Conservation (phyloP, 2,888 invertebrate species). For the Scelioninae gen. 1 region DNA sequence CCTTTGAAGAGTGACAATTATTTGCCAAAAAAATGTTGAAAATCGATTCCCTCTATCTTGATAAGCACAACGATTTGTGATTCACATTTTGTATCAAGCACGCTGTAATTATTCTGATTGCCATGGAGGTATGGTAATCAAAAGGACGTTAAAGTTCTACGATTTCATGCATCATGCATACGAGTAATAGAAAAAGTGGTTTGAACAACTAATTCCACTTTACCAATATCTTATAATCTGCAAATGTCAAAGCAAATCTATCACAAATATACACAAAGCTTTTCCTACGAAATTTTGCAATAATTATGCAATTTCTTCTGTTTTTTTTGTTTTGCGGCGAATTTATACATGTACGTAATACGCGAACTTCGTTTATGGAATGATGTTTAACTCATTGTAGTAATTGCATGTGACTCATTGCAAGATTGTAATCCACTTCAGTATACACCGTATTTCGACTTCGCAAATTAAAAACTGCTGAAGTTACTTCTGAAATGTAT, state of each 20-base stretch:
- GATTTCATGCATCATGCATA: slow-evolving; percentile 52
- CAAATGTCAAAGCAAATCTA: too few species aligned
- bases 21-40: slow-evolving; percentile 2
- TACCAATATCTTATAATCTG: slow-evolving; percentile 14
- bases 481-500: slow-evolving; percentile 13
- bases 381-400: slow-evolving; percentile 28
- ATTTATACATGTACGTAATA: too few species aligned
- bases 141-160: slow-evolving; percentile 23
- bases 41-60: slow-evolving; percentile 6
- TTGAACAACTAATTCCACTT: slow-evolving; percentile 22
- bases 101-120: slow-evolving; percentile 31
- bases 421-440: slow-evolving; percentile 3
- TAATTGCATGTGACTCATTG: slow-evolving; percentile 37
- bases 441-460: slow-evolving; percentile 2
- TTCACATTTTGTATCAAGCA: slow-evolving; percentile 14
- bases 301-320: too few species aligned
- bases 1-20: not conserved
- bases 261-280: too few species aligned
- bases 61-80: slow-evolving; percentile 10
- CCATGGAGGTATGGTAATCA: slow-evolving; percentile 29
- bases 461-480: slow-evolving; percentile 9
- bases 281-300: too few species aligned
- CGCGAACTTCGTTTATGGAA: slow-evolving; percentile 23
- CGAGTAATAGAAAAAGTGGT: slow-evolving; percentile 41
- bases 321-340: slow-evolving; percentile 12